A percentile compares a stretch with the other conserved stretches of the same genome.
phyloP scores from a whole-genome alignment of 2,888 invertebrate species.

The Drosophila borborema region DNA sequence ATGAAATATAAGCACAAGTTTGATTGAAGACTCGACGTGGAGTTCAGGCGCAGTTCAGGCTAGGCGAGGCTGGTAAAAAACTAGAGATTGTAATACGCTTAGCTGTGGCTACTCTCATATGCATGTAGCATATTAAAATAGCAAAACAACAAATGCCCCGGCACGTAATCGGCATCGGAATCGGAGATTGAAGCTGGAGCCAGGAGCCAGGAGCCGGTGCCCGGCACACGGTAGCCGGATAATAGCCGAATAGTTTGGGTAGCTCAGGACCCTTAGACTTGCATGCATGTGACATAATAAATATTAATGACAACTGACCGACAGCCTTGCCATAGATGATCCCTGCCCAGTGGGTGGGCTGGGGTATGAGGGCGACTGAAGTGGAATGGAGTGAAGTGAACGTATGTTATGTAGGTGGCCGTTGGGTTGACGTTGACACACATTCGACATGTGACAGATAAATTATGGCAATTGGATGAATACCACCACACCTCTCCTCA shows the following conservation, averaged over 20 bases:
- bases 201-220: constrained; percentile 30
- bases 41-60: background rate
- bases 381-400: background rate
- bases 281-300: constrained; percentile 81
- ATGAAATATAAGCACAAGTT: background rate
- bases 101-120: constrained; percentile 44
- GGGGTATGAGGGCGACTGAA: background rate
- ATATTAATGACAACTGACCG: constrained; percentile 82
- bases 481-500: constrained; percentile 64
- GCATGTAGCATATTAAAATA: constrained; percentile 67
- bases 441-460: constrained; percentile 81
- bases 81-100: constrained; percentile 16
- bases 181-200: constrained; percentile 21
- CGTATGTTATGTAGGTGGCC: constrained; percentile 15
- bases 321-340: constrained; percentile 64
- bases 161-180: constrained; percentile 58
- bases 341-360: constrained; percentile 58
- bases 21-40: background rate
- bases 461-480: constrained; percentile 76
- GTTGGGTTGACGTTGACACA: constrained; percentile 66
- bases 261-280: constrained; percentile 46
- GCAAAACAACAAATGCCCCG: constrained; percentile 46
- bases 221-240: constrained; percentile 4
- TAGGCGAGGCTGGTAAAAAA: background rate
- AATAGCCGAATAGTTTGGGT: background rate